Evolutionary conservation across 2,888 invertebrate genomes (phyloP).

Genomic region (Phalera bucephala): DNA sequence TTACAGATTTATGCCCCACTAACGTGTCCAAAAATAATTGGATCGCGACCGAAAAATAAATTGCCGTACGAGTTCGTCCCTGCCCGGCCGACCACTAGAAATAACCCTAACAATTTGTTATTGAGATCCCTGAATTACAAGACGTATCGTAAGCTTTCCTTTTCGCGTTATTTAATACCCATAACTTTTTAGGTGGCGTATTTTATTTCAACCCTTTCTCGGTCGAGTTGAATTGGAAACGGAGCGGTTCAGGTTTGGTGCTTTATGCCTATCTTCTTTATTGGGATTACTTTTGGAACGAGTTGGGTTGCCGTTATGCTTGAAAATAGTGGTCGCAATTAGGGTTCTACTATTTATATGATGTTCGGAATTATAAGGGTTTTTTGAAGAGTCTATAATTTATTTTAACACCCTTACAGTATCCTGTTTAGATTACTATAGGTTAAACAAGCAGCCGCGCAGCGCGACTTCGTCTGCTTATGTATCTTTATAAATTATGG

Average conservation of each 20-base stretch:
- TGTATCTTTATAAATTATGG: too few species aligned
- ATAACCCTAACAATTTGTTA: conserved; percentile 65
- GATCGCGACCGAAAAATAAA: conserved; percentile 77
- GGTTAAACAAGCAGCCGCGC: too few species aligned
- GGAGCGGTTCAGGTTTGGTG: background rate
- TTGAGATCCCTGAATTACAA: conserved; percentile 57
- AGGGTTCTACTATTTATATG: too few species aligned
- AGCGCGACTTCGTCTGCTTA: too few species aligned
- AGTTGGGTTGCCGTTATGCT: background rate
- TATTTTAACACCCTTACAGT: too few species aligned
- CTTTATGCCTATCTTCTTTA: background rate
- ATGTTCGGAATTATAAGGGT: background rate
- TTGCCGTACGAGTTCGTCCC: conserved; percentile 49
- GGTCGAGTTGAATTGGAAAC: conserved; percentile 1
- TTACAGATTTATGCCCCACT: conserved; percentile 69
- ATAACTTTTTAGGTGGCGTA: conserved; percentile 21
- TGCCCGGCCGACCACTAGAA: conserved; percentile 43
- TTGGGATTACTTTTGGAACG: background rate
- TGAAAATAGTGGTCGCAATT: too few species aligned
- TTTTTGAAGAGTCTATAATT: too few species aligned
- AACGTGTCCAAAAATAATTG: conserved; percentile 79
- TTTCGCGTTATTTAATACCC: conserved; percentile 29
- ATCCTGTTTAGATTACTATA: too few species aligned
- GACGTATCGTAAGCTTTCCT: conserved; percentile 28
- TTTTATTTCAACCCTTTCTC: conserved; percentile 4